Percentiles rank a stretch among this genome's conserved stretches.
Evolutionary conservation across 1,140 invertebrate genomes (phyloP).

Genomic region (Drosophila trapezifrons): DNA sequence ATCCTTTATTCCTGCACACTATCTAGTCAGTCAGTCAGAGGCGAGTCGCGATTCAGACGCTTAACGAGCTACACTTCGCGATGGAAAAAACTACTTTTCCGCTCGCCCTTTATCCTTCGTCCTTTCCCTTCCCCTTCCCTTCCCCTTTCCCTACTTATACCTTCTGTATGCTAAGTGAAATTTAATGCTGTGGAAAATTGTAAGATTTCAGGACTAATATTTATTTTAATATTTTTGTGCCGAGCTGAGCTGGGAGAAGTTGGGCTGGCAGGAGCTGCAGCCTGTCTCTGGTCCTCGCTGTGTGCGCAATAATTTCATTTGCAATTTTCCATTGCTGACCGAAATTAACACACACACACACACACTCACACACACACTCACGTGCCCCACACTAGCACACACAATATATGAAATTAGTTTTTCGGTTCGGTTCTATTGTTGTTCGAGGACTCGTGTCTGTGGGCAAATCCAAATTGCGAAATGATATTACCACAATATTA

Average conservation of each 20-base stretch:
- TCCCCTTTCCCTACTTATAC: conserved; percentile 8
- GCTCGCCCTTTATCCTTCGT: conserved; percentile 2
- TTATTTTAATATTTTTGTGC: conserved; percentile 63
- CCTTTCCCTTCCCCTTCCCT: neutral
- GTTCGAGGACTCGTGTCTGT: conserved; percentile 19
- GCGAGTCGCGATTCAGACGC: conserved; percentile 50
- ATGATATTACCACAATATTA: conserved; percentile 74
- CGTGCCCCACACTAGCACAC: neutral
- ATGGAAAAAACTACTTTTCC: conserved; percentile 37
- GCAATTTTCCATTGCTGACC: conserved; percentile 55
- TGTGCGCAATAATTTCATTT: conserved; percentile 63
- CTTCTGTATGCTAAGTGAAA: conserved; percentile 69
- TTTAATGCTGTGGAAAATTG: conserved; percentile 75
- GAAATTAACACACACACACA: conserved; percentile 30
- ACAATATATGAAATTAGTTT: conserved; percentile 57
- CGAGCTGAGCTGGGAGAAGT: neutral
- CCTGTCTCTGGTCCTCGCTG: neutral
- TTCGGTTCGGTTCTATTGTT: conserved; percentile 46
- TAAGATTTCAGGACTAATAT: conserved; percentile 67
- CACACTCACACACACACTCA: neutral
- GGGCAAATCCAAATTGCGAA: conserved; percentile 66
- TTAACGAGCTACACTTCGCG: conserved; percentile 58
- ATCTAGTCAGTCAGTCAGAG: conserved; percentile 42
- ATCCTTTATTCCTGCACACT: conserved; percentile 4
- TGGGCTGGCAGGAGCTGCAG: neutral